phyloP scores from a whole-genome alignment of 2,888 invertebrate species.

The Embidobia sp. region DNA sequence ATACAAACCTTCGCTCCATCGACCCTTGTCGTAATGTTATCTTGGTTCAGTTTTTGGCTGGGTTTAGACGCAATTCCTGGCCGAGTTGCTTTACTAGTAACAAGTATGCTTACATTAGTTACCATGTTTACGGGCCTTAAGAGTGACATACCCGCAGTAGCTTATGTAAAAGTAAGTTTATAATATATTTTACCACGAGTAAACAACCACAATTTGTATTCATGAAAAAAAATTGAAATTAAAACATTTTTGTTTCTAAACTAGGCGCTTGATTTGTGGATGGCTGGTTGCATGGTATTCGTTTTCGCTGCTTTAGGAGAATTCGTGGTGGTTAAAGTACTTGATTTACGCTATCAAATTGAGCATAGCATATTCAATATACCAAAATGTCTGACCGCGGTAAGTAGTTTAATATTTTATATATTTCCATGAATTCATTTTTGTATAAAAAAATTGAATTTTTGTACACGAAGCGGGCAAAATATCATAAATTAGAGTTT shows the following conservation, averaged over 20 bases:
- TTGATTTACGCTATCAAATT: conserved; percentile 88
- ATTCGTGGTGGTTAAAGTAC: conserved; percentile 88
- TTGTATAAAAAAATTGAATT: too few relatives aligned
- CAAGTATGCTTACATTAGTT: conserved; percentile 91
- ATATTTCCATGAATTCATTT: too few relatives aligned
- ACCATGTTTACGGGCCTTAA: conserved; percentile 93
- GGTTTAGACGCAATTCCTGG: conserved; percentile 93
- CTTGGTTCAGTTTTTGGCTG: conserved; percentile 94
- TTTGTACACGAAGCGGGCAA: too few relatives aligned
- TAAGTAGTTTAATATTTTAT: conserved; percentile 62
- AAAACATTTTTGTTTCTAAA: conserved; percentile 31
- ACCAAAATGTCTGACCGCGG: conserved; percentile 72
- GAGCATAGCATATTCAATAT: conserved; percentile 71
- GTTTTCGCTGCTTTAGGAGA: conserved; percentile 92
- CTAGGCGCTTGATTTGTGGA: conserved; percentile 92
- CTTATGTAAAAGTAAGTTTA: conserved; percentile 89
- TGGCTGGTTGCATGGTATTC: conserved; percentile 94
- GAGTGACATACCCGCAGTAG: conserved; percentile 92
- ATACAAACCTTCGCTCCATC: conserved; percentile 94
- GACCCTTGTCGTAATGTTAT: conserved; percentile 90
- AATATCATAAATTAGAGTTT: too few relatives aligned
- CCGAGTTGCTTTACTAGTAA: conserved; percentile 90
- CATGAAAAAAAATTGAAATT: background rate
- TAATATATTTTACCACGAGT: too few relatives aligned
- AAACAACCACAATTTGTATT: background rate